phyloP scores from a whole-genome alignment of 2,113 vertebrate species.

The Oryzias curvinotus region DNA sequence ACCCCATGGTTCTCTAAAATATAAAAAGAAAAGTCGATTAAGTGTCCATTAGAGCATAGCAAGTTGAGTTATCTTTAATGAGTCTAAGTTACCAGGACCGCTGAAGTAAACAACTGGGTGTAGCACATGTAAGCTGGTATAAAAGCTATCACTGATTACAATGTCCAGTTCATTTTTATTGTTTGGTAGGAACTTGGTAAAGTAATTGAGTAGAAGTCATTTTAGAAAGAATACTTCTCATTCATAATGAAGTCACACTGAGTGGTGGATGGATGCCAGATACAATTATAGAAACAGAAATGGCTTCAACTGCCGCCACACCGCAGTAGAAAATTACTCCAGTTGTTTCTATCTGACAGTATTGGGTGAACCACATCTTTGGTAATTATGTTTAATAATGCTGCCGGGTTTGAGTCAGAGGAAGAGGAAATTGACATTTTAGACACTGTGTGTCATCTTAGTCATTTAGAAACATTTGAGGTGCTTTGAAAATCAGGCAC shows the following conservation, averaged over 20 bases:
- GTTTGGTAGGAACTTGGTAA: slow-evolving; percentile 52
- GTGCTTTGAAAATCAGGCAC: slow-evolving; percentile 15
- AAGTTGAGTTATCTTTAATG: slow-evolving; percentile 37
- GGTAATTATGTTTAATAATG: slow-evolving; percentile 60
- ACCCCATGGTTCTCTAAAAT: slow-evolving; percentile 16
- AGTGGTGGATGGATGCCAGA: slow-evolving; percentile 71
- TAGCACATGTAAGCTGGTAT: slow-evolving; percentile 47
- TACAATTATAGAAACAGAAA: slow-evolving; percentile 69
- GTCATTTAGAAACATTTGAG: slow-evolving; percentile 24
- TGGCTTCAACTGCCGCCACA: slow-evolving; percentile 60
- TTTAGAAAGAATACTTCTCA: slow-evolving; percentile 70
- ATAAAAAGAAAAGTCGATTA: slow-evolving; percentile 34
- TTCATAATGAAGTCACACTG: slow-evolving; percentile 72
- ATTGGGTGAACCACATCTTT: slow-evolving; percentile 57
- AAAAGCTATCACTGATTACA: slow-evolving; percentile 55
- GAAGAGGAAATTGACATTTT: slow-evolving; percentile 30
- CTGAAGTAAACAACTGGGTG: slow-evolving; percentile 49
- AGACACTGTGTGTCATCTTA: slow-evolving; percentile 19
- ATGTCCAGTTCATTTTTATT: slow-evolving; percentile 64
- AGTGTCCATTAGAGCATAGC: slow-evolving; percentile 34
- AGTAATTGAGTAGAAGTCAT: slow-evolving; percentile 72
- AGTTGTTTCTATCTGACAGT: slow-evolving; percentile 51
- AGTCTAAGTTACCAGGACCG: slow-evolving; percentile 33
- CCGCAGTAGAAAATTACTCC: slow-evolving; percentile 61
- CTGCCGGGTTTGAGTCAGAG: slow-evolving; percentile 41